phyloP scores from a whole-genome alignment of 64 coral and sea anemone species.

The Catalaphyllia jardinei region DNA sequence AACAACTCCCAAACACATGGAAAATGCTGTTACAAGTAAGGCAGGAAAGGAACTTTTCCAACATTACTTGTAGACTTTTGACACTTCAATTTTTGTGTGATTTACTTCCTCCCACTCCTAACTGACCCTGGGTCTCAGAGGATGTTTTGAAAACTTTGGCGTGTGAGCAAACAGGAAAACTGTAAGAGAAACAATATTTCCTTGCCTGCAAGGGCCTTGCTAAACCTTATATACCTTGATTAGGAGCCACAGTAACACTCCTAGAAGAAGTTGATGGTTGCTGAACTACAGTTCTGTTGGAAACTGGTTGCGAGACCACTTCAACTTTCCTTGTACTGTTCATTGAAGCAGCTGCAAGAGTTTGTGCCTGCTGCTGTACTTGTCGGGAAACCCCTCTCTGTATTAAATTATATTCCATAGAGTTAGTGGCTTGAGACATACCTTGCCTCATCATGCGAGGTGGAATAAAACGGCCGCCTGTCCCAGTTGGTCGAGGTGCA shows the following conservation, averaged over 20 bases:
- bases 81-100: no score
- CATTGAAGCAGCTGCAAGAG: not conserved
- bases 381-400: constrained; percentile 3
- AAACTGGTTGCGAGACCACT: not conserved
- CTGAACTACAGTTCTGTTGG: not conserved
- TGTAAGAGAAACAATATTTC: not conserved
- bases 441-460: constrained; percentile 20
- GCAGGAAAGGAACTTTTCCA: no score
- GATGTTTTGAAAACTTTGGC: no score
- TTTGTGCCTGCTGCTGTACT: constrained; percentile 12
- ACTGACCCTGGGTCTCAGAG: not conserved
- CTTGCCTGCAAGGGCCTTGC: not conserved
- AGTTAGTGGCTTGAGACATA: not conserved
- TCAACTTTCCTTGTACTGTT: not conserved
- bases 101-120: no score
- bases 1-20: no score
- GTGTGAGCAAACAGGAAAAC: not conserved
- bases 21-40: no score
- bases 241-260: not conserved
- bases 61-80: no score
- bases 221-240: constrained; percentile 8
- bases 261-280: not conserved
- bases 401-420: not conserved
- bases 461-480: not conserved
- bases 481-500: not conserved